Evolutionary conservation across 37 sponge, comb jelly and placozoan genomes (phyloP), one percentile per base, ranked within the genome.

Genomic region (Axinella damicornis): DNA sequence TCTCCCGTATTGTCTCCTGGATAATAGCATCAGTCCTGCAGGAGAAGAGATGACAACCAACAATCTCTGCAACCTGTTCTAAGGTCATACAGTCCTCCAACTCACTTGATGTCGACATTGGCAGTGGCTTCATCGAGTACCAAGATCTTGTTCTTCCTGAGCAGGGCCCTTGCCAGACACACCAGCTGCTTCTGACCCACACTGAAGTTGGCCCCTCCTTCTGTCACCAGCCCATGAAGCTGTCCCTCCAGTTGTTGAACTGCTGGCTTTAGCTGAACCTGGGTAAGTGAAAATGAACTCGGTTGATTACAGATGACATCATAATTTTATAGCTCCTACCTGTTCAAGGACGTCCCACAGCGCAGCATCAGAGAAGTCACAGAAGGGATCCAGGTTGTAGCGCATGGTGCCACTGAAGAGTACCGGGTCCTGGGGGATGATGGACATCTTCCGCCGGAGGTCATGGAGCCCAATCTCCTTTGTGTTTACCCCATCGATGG

Each of bases 91-190:
- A 46, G 46, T 46, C 4, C 4, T 9, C 6, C 46, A 46, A 37
- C 92, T 69, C 41, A 90, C 94, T 78, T 65, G 76, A 85, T 74
- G 60, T 95, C 95, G 20, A 95, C 95, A 86, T 95, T 95, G 37
- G 95, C 92, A 37, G 95, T 95, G 67, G 95, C 95, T 57, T 95
- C 95, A 60, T 95, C 95, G n/a, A 95, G 89, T 16, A 95, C 81
- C 34, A 95, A 77, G 63, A 95, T 82, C 65, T 83, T 91, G 82
- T 92, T 95, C n/a, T 75, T 83, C 85, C 83, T 85, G 39, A 95
- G 93, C 20, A 95, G 75, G 11, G 95, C 92, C 53, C 95, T 77
- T n/a, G 90, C 95, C 27, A 95, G 83, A 69, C 95, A 95, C 36
- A 95, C 59, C 77, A 95, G 81, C 77, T 95, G 95, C 64, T 84